Base-by-base conservation (phyloP, 2,888 invertebrate species). In the Caenorhabditis sulstoni region DNA sequence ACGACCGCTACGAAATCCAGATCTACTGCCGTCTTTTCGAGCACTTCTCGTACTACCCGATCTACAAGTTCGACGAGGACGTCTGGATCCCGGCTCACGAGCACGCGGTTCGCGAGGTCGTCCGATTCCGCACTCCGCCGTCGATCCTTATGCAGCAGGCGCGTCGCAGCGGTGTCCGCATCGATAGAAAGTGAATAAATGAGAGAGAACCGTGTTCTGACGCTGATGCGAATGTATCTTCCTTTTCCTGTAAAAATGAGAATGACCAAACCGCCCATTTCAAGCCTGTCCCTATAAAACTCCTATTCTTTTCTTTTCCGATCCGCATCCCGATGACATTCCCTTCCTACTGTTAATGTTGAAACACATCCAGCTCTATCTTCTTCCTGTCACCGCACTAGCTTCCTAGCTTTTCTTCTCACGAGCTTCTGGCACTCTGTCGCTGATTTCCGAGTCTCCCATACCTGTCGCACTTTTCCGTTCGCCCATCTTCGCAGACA, bases 11-110 rank as follows among this genome's bases (percentile, higher is more conserved):
- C 58, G 73, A 73, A 22, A 73, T 73, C 49, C 73, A 65, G 45
- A 57, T 58, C 73, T 73, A 73, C 64, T 73, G 73, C 55, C 53
- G 73, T 22, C 57, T 73, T 9, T 73, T 73, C 58, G 73, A 73
- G 52, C 73, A 73, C 50, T 73, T 73, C 50, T 73, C 73, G 1
- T 64, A 73, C 50, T 64, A 29, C 39, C 73, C 73, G 12, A 58
- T 58, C 64, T 73, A 64, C 58, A 57, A 35, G 41, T 64, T 64
- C 44, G 73, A 73, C 5, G 23, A 58, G 20, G 55, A 73, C 29
- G 1, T 50, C 18, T 58, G 64, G 57, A 22, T 73, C n/a, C 49
- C 57, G 14, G 73, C 73, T 35, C 73, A 73, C 49, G 73, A 39
- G 3, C 57, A 73, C 49, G 73, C 73, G 0, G 41, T 18, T 37